These are phyloP conservation scores for Uria lomvia DNA, from an alignment of 2,113 vertebrate species.

Conservation along the genomic window DNA sequence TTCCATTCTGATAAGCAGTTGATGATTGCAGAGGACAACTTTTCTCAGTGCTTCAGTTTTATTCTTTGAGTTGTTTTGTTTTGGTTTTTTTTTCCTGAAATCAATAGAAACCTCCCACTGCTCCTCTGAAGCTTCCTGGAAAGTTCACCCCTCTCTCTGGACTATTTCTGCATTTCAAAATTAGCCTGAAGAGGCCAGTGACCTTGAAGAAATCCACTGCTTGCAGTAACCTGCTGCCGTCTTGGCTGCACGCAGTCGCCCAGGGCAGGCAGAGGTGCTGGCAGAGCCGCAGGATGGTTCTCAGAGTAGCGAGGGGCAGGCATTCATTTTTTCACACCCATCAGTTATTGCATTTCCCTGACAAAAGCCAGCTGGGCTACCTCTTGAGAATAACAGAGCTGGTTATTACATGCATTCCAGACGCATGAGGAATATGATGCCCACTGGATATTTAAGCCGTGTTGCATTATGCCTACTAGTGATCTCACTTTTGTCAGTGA, in stretches of 20 bases:
- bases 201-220: background rate
- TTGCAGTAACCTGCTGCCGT: background rate
- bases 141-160: background rate
- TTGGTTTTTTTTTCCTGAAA: background rate
- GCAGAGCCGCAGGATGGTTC: background rate
- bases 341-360: background rate
- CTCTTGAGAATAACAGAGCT: background rate
- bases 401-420: background rate
- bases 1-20: background rate
- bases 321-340: background rate
- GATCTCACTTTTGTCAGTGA: background rate
- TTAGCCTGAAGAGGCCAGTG: background rate
- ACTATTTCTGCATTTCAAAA: background rate
- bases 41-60: background rate
- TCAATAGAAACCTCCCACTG: background rate
- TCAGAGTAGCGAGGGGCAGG: background rate
- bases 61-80: background rate
- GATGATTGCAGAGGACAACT: background rate
- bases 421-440: background rate
- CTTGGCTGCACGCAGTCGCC: accelerated
- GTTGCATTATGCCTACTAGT: background rate
- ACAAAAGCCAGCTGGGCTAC: background rate
- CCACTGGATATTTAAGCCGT: background rate
- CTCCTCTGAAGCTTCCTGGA: background rate
- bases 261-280: background rate